Evolutionary conservation across 2,888 invertebrate genomes (phyloP).

Genomic region (Prionchulus punctatus): DNA sequence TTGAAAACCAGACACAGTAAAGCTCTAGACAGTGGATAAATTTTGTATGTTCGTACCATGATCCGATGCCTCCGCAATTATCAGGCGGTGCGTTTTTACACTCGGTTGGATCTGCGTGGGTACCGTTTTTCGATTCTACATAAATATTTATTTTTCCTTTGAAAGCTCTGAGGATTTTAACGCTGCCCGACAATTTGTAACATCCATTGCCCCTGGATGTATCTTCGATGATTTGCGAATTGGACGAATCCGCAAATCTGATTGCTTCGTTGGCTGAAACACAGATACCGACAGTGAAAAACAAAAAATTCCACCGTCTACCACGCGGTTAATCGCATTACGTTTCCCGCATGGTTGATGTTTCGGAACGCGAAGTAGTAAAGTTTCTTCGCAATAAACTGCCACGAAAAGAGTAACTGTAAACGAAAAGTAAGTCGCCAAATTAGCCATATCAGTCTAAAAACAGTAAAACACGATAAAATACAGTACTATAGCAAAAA

Average conservation of each 20-base stretch:
- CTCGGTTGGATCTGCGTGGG: background rate
- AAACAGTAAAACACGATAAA: too few relatives aligned
- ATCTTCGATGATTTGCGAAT: background rate
- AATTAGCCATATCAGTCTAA: too few relatives aligned
- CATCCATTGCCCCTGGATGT: background rate
- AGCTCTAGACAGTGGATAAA: background rate
- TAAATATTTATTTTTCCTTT: background rate
- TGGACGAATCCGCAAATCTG: background rate
- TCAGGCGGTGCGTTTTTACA: background rate
- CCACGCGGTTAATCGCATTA: too few relatives aligned
- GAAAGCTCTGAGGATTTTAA: background rate
- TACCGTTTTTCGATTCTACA: background rate
- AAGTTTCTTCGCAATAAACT: too few relatives aligned
- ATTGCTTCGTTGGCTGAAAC: background rate
- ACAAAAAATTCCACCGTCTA: too few relatives aligned
- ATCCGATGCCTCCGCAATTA: slow-evolving; percentile 7
- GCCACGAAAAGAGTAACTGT: too few relatives aligned
- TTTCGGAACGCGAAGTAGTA: background rate
- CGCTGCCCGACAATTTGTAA: background rate
- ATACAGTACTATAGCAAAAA: too few relatives aligned
- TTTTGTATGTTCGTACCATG: background rate
- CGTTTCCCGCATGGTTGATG: background rate
- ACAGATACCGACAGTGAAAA: too few relatives aligned
- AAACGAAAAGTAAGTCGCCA: too few relatives aligned
- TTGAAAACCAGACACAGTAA: too few relatives aligned